Percentiles rank a stretch among this genome's conserved stretches.
Evolutionary conservation across 2,888 invertebrate species (phyloP).

Genomic region (Pachydiplax longipennis): DNA sequence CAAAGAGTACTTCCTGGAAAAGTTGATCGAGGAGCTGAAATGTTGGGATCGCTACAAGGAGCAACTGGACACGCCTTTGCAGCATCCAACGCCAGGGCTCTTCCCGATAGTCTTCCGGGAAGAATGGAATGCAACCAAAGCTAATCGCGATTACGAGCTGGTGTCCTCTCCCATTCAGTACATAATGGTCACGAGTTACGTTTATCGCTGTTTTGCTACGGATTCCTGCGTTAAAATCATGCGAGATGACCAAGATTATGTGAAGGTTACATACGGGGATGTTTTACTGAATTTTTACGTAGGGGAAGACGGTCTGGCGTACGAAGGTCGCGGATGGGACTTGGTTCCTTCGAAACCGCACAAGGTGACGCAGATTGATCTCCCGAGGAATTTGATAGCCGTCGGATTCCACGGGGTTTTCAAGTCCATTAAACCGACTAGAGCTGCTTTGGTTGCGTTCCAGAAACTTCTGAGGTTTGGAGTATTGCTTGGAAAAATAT

Average conservation of each 20-base stretch:
- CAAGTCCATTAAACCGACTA: background rate
- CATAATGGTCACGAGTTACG: background rate
- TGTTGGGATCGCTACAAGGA: background rate
- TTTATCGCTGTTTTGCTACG: background rate
- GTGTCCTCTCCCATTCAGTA: background rate
- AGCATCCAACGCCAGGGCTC: background rate
- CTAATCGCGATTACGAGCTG: background rate
- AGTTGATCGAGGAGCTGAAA: no score
- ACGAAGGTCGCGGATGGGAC: background rate
- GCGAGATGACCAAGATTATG: background rate
- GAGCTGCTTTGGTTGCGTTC: background rate
- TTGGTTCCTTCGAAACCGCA: background rate
- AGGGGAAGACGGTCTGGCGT: conserved; percentile 2
- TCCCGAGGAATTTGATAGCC: background rate
- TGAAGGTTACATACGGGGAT: background rate
- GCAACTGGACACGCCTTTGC: background rate
- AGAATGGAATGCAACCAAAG: background rate
- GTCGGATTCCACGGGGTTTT: background rate
- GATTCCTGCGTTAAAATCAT: background rate
- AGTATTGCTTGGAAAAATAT: background rate
- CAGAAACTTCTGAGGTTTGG: background rate
- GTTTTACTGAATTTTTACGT: background rate
- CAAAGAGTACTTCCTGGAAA: background rate
- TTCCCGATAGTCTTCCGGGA: background rate
- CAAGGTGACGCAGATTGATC: background rate